Evolutionary conservation across 2,113 vertebrate genomes (phyloP).

Genomic region (Channa maculata): DNA sequence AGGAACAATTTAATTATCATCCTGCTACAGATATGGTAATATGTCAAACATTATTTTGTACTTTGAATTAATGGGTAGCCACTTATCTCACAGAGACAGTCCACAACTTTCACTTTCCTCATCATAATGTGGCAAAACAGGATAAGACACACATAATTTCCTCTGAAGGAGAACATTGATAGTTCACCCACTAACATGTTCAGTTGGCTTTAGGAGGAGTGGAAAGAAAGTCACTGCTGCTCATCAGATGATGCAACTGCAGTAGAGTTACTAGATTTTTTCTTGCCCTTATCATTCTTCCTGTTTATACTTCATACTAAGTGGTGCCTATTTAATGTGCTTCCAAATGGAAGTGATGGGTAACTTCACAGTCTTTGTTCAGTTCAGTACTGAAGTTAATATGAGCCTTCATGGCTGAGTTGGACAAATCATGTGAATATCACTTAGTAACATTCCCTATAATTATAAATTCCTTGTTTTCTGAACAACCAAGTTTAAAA

Average conservation of each 20-base stretch:
- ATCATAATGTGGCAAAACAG: slow-evolving; percentile 37
- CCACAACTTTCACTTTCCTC: slow-evolving; percentile 39
- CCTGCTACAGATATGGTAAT: not conserved
- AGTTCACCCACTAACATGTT: slow-evolving; percentile 14
- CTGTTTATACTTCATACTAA: not conserved
- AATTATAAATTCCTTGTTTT: too few species aligned
- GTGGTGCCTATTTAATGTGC: not conserved
- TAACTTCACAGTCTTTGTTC: not conserved
- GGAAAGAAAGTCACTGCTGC: not conserved
- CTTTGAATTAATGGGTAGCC: slow-evolving; percentile 28
- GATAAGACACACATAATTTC: slow-evolving; percentile 52
- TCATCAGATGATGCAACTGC: too few species aligned
- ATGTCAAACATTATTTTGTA: slow-evolving; percentile 38
- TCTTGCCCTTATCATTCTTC: not conserved
- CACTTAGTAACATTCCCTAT: too few species aligned
- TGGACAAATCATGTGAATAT: not conserved
- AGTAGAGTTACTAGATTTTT: not conserved
- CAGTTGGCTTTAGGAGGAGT: not conserved
- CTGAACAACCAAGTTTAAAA: slow-evolving; percentile 5
- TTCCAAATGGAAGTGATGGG: not conserved
- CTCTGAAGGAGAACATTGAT: slow-evolving; percentile 31
- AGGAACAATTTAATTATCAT: not conserved
- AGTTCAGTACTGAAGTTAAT: not conserved
- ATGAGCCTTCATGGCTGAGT: not conserved
- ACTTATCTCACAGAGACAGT: slow-evolving; percentile 44